Base-by-base conservation (phyloP, 2,797 vertebrate species). In the Gallinago stenura region DNA sequence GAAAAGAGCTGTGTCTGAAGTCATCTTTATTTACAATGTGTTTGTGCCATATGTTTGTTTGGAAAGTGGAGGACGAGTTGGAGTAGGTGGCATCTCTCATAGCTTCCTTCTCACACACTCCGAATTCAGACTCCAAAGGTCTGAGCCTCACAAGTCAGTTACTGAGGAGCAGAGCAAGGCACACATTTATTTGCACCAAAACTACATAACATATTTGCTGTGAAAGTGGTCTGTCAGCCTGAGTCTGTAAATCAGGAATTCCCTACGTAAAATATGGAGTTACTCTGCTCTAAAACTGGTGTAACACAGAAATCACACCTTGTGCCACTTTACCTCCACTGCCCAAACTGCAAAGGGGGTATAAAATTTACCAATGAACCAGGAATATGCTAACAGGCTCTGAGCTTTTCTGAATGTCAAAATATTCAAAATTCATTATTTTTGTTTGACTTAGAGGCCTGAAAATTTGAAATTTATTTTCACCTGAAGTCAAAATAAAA, bases 1-100 rank as follows among this genome's bases (percentile, higher is more conserved):
- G 94, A 97, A 96, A 97, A 97, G 94, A 96, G 83, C 90, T 93
- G 93, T 96, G 92, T 96, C 90, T 95, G 93, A 96, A 96, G 77
- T 93, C 76, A 94, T 93, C 92, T 89, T 95, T 96, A 96, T 95
- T 97, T 96, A 91, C 91, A 91, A 87, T 85, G 93, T 96, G 90
- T 95, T 96, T 96, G 89, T 82, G 87, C 92, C 85, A 61, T 65
- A 72, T 93, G 87, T 95, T 94, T 92, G 86, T 94, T 95, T 97
- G 94, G 89, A 72, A 94, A 94, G 82, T 25, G 46, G 78, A 97
- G 51, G 93, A 95, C 6, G 13, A 95, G 65, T 7, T 93, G 81
- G 88, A 94, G 90, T 65, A 94, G 96, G 90, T 85, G 89, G 90
- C 92, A 95, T 97, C 95, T 95, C 86, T 96, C 86, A 80, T 18